Base-by-base conservation (phyloP, 92 coral and sea anemone genomes). In the Micromussa lordhowensis region DNA sequence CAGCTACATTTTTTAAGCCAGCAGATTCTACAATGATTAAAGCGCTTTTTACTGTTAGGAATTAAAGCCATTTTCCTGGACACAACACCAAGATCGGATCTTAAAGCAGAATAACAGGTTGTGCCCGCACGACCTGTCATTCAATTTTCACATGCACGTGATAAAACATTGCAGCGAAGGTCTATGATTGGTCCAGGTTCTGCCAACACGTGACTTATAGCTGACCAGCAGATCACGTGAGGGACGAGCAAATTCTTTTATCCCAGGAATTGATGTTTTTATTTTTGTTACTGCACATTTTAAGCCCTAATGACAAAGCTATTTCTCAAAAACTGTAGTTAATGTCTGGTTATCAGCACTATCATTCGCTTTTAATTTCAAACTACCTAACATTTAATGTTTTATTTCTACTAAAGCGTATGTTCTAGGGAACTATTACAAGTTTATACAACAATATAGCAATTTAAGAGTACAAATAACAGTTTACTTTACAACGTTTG, bases 171-270 rank as follows among this genome's bases (percentile, higher is more conserved):
- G 21, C 19, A 73, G 24, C n/a, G 55, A 26, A 84, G 64, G 80
- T 35, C 36, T 31, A 48, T 48, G 68, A 85, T 85, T 55, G 82
- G 40, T 76, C 48, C 28, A 61, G n/a, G 38, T 85, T 75, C 74
- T 58, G 53, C 53, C 82, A 21, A 80, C 77, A 86, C 89, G 77
- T 76, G 89, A 86, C 66, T 76, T 54, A 58, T 28, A 51, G 58
- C 89, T 77, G 89, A 66, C 89, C 89, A 86, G 89, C 89, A 86
- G 89, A 78, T 77, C 77, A 86, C 89, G 89, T 35, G 72, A 84
- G 19, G 14, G 32, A 32, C 63, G 38, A 30, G 55, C 76, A 36
- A 19, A 63, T 77, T 68, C 11, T 35, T 30, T 84, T 32, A 55
- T 32, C 17, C 32, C 34, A 55, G 70, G 78, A 55, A 72, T 68